Percentiles rank a stretch among this genome's conserved stretches.
These are phyloP conservation scores for Neocrepidodera transversa DNA, from an alignment of 2,888 invertebrate species.

Conservation along the genomic window DNA sequence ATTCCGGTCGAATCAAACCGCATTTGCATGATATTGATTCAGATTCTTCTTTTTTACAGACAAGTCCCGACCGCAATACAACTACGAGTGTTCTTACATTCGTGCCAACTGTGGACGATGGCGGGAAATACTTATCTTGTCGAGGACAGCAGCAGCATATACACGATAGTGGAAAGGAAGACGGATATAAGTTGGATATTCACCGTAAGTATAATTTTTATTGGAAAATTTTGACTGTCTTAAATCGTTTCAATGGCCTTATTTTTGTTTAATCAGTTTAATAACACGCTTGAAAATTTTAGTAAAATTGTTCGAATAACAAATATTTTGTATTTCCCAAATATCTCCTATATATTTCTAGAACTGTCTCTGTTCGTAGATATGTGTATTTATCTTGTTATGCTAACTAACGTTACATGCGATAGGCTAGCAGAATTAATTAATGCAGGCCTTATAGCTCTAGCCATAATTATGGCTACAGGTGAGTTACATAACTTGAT, in stretches of 20 bases:
- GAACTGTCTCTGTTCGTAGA: background rate
- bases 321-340: too few species aligned
- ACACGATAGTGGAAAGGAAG: constrained; percentile 77
- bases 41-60: constrained; percentile 53
- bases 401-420: constrained; percentile 3
- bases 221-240: too few species aligned
- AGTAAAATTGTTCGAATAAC: too few species aligned
- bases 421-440: constrained; percentile 4
- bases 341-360: too few species aligned
- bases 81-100: constrained; percentile 80
- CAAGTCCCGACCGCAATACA: constrained; percentile 75
- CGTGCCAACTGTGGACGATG: constrained; percentile 80
- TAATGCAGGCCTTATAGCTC: constrained; percentile 3
- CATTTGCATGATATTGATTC: constrained; percentile 20
- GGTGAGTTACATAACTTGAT: constrained; percentile 14
- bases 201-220: constrained; percentile 75
- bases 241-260: too few species aligned
- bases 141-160: constrained; percentile 79
- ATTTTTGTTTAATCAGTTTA: too few species aligned
- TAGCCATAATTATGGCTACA: constrained; percentile 9
- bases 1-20: constrained; percentile 2
- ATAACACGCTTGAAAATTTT: too few species aligned
- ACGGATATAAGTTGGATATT: constrained; percentile 82
- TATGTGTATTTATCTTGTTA: constrained; percentile 10
- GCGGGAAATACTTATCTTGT: constrained; percentile 78